These are phyloP conservation scores for Rallus limicola DNA, from an alignment of 2,113 vertebrate genomes.

Conservation along the genomic window DNA sequence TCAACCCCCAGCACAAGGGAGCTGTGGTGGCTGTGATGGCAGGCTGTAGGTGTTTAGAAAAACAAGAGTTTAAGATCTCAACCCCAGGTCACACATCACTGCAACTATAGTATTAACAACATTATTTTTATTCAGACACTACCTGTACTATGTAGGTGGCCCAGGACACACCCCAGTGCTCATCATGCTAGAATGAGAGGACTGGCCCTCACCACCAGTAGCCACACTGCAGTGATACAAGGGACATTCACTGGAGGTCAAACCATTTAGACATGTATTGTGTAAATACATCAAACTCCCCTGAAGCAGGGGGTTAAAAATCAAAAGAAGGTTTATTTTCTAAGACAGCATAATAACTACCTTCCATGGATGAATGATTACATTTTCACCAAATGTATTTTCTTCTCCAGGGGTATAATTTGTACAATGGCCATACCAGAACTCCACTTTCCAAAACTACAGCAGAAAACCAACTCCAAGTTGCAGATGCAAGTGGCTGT, in stretches of 20 bases:
- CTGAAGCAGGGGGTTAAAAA: neutral
- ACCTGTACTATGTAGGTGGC: fast-evolving
- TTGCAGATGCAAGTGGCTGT: neutral
- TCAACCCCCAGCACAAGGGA: neutral
- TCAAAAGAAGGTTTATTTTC: neutral
- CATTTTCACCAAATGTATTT: neutral
- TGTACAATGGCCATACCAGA: neutral
- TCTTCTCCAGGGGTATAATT: neutral
- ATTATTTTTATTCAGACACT: neutral
- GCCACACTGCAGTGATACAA: neutral
- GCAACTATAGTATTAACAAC: neutral
- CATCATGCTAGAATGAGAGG: neutral
- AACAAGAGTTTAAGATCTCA: neutral
- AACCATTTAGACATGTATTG: too few species aligned
- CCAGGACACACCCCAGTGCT: neutral
- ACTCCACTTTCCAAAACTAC: neutral
- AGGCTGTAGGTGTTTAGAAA: neutral
- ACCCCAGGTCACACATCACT: neutral
- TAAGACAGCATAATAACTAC: neutral
- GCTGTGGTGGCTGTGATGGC: neutral
- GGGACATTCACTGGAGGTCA: neutral
- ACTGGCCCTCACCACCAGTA: fast-evolving
- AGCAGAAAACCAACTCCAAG: neutral
- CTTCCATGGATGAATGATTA: neutral
- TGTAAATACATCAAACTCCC: neutral